phyloP scores from a whole-genome alignment of 1,140 invertebrate genomes.

The Potamilus streckersoni region DNA sequence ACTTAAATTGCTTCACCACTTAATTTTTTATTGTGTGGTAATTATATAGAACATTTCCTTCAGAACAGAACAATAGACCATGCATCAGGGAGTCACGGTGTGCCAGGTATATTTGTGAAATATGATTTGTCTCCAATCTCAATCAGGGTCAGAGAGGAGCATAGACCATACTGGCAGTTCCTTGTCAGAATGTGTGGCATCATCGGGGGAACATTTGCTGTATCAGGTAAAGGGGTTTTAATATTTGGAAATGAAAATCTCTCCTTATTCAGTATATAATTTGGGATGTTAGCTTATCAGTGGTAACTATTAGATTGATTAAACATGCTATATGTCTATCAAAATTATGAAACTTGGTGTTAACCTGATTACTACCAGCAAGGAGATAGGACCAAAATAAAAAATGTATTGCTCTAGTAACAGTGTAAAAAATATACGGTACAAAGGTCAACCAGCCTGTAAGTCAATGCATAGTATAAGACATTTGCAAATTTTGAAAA shows the following conservation, averaged over 20 bases:
- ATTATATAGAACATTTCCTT: constrained; percentile 10
- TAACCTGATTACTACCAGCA: not conserved
- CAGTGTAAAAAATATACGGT: too few relatives aligned
- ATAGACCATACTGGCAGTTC: constrained; percentile 82
- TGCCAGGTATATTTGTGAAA: constrained; percentile 94
- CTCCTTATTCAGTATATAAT: not conserved
- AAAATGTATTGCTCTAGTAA: not conserved
- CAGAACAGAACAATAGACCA: constrained; percentile 79
- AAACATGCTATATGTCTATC: not conserved
- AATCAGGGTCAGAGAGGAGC: constrained; percentile 85
- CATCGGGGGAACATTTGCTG: constrained; percentile 90
- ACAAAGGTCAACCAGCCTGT: too few relatives aligned
- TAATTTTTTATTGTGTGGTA: too few relatives aligned
- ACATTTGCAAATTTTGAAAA: too few relatives aligned
- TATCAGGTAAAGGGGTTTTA: constrained; percentile 66
- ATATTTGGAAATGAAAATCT: constrained; percentile 1
- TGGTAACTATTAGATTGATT: not conserved
- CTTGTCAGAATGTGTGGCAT: constrained; percentile 88
- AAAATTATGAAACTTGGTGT: not conserved
- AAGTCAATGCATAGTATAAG: too few relatives aligned
- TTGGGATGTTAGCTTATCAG: not conserved
- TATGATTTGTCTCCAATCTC: constrained; percentile 89
- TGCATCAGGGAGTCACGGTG: constrained; percentile 87
- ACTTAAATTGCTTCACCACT: too few relatives aligned
- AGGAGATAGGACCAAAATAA: not conserved